A percentile compares a stretch with the other conserved stretches of the same genome.
These are phyloP conservation scores for Heterocephalus glaber DNA, from an alignment of 2,113 vertebrate genomes.

Conservation along the genomic window DNA sequence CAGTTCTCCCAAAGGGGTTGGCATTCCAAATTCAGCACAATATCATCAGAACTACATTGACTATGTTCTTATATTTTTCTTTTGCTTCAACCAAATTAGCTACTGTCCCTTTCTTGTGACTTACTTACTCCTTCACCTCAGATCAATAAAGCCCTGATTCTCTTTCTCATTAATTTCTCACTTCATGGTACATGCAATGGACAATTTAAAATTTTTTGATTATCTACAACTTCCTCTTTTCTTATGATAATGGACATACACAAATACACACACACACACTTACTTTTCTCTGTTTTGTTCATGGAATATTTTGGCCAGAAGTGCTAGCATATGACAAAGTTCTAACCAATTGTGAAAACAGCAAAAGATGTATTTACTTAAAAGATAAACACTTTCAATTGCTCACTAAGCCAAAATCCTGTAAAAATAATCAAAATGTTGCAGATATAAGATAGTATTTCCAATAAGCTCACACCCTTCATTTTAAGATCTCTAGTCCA, in stretches of 20 bases:
- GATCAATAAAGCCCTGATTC: neutral
- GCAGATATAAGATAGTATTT: conserved; percentile 9
- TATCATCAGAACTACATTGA: neutral
- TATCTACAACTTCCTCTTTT: neutral
- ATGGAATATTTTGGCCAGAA: neutral
- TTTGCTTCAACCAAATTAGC: neutral
- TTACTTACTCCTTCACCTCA: neutral
- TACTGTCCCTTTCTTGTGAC: neutral
- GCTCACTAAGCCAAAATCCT: neutral
- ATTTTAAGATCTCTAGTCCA: conserved; percentile 8
- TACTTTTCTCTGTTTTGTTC: neutral
- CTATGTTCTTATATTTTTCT: neutral
- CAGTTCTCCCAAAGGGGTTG: neutral
- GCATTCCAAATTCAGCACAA: neutral
- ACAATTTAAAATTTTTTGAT: neutral
- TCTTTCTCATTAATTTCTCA: neutral
- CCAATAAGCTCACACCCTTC: neutral
- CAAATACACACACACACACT: neutral
- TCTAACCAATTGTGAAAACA: conserved; percentile 36
- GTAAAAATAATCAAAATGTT: conserved; percentile 19
- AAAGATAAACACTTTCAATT: conserved; percentile 38
- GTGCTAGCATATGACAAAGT: neutral
- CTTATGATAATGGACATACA: neutral
- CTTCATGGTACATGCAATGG: neutral
- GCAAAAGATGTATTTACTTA: conserved; percentile 28